Conservation (phyloP, 2,888 invertebrate species). For the Heteromurus nitidus region DNA sequence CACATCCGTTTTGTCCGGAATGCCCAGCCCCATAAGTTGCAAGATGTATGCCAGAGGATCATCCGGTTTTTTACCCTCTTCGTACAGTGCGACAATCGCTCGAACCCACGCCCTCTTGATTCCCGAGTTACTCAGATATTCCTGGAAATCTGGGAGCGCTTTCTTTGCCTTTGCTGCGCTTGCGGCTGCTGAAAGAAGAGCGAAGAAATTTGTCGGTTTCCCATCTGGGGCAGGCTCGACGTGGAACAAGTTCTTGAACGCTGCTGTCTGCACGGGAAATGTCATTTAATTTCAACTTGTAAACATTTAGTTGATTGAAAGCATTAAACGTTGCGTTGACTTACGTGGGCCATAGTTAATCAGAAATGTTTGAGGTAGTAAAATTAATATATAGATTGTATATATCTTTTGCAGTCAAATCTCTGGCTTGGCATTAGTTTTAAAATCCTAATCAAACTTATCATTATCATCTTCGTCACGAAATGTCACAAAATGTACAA, state of each 20-base stretch:
- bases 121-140: conserved; percentile 40
- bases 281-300: no score
- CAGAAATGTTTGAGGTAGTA: neutral
- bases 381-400: neutral
- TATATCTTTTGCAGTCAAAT: no score
- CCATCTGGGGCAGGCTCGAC: neutral
- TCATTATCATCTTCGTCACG: no score
- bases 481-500: no score
- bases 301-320: no score
- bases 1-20: conserved; percentile 36
- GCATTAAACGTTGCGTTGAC: no score
- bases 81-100: conserved; percentile 60
- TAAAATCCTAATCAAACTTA: no score
- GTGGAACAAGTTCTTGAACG: no score
- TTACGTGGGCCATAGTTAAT: no score
- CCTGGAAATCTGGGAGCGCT: conserved; percentile 26
- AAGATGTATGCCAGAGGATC: conserved; percentile 55
- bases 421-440: no score
- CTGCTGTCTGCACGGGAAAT: no score
- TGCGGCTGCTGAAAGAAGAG: neutral
- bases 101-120: conserved; percentile 56
- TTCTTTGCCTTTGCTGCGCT: neutral
- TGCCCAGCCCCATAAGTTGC: conserved; percentile 51
- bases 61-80: conserved; percentile 59
- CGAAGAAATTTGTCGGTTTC: conserved; percentile 4